Percentiles rank a stretch among this genome's conserved stretches.
phyloP scores from a whole-genome alignment of 2,113 vertebrate genomes.

The Capricornis sumatraensis region DNA sequence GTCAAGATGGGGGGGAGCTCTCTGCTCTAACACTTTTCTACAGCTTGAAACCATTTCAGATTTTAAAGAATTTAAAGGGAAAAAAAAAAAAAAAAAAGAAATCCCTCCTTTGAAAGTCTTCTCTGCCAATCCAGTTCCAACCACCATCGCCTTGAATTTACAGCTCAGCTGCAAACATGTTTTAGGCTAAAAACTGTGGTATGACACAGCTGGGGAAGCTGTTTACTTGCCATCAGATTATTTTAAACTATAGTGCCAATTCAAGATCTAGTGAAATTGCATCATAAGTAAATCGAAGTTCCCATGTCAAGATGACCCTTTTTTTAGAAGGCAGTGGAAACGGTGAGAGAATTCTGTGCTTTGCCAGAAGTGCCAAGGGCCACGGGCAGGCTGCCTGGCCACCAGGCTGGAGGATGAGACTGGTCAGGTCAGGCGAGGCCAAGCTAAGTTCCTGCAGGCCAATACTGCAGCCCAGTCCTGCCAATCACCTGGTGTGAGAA shows the following conservation, averaged over 20 bases:
- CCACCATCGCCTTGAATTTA: not conserved
- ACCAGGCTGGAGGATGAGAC: not conserved
- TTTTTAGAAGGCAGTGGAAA: not conserved
- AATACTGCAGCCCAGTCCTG: not conserved
- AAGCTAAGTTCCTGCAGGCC: rapidly evolving
- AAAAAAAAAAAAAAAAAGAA: not conserved
- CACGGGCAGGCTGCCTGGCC: not conserved
- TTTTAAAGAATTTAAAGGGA: not conserved
- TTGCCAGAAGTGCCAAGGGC: not conserved
- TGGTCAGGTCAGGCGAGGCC: not conserved
- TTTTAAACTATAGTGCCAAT: not conserved
- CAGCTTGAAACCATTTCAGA: not conserved
- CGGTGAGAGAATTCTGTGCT: not conserved
- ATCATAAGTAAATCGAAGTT: not conserved
- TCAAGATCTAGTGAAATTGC: not conserved
- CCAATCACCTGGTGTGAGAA: not conserved
- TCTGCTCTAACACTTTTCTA: not conserved
- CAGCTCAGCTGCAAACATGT: not conserved
- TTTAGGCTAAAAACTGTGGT: not conserved
- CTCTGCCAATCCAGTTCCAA: not conserved
- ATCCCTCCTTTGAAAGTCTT: not conserved
- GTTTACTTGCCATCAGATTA: not conserved
- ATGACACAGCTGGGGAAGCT: not conserved
- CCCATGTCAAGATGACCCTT: not conserved
- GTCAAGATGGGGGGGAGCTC: not conserved